Base-by-base conservation (phyloP, 1,140 invertebrate genomes). In the Drosophila carrolli region DNA sequence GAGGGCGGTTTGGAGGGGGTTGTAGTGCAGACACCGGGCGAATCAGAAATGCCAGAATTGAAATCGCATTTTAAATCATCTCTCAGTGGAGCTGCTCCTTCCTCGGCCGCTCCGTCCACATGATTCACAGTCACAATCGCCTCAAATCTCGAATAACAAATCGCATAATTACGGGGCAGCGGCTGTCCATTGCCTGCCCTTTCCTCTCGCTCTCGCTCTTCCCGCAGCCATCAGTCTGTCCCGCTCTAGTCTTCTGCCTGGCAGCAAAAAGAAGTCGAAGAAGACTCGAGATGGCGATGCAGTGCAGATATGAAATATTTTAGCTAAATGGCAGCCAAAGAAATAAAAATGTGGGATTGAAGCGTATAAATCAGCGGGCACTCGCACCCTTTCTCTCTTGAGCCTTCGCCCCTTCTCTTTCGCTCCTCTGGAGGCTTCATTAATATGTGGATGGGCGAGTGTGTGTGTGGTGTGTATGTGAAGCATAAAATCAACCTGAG, bases 31-130 rank as follows among this genome's bases (percentile, higher is more conserved):
- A 56, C 76, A 67, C 59, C 53, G 51, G 81, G 84, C 89, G 89
- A 91, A 91, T 91, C 89, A 91, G 83, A 91, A 91, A 91, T 91
- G 90, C 90, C 90, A 91, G 90, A 90, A 91, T 91, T 91, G 90
- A 91, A 91, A 91, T 91, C 90, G 90, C 82, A 91, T 91, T 91
- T 91, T 91, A 91, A 91, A 91, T 91, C 90, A 91, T 91, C 86
- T 90, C 60, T 53, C 80, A 47, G 59, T 46, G 58, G 61, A 46
- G 57, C 59, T 41, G 19, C 66, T 41, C 37, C 38, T n/a, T 51
- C 67, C 56, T 19, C 40, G 29, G 48, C 43, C 53, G 23, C 57
- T 43, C 19, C 48, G 5, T 53, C 32, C 79, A 75, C 84, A 83
- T 85, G 86, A 85, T 91, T 91, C 90, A 88, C 86, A 91, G 83